Evolutionary conservation across 2,113 vertebrate genomes (phyloP).

Genomic region (Phrynosoma platyrhinos): DNA sequence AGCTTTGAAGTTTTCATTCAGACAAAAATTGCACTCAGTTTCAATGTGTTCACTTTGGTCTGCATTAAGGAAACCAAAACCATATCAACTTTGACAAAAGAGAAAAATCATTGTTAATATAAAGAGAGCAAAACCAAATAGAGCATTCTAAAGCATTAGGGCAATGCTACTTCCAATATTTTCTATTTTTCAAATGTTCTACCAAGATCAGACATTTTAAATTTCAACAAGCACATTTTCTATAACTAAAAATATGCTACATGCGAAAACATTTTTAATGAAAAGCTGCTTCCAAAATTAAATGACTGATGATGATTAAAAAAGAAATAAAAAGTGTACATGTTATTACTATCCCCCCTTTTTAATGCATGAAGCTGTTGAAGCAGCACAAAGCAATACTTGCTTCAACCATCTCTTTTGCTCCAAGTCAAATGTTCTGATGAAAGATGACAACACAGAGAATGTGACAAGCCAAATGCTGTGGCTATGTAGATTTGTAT

Average conservation of each 20-base stretch:
- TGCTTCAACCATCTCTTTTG: conserved; percentile 36
- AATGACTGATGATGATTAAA: conserved; percentile 73
- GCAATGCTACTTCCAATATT: background rate
- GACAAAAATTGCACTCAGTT: background rate
- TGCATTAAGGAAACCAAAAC: background rate
- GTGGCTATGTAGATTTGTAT: conserved; percentile 7
- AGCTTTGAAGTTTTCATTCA: background rate
- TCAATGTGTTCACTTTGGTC: conserved; percentile 9
- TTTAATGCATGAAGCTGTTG: conserved; percentile 77
- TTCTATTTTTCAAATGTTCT: background rate
- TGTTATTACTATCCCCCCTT: conserved; percentile 81
- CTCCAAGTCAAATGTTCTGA: conserved; percentile 30
- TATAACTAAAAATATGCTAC: conserved; percentile 64
- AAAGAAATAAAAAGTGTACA: conserved; percentile 76
- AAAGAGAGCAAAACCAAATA: conserved; percentile 34
- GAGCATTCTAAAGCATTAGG: conserved; percentile 27
- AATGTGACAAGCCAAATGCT: conserved; percentile 31
- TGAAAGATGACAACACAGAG: conserved; percentile 5
- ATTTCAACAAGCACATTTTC: conserved; percentile 71
- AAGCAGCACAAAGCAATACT: conserved; percentile 38
- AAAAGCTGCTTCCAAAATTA: conserved; percentile 70
- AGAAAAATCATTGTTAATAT: background rate
- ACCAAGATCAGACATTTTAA: conserved; percentile 65
- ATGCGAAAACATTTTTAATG: background rate
- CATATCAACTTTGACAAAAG: conserved; percentile 15